Percentiles rank a stretch among this genome's conserved stretches.
Evolutionary conservation across 2,113 vertebrate species (phyloP).

Genomic region (Brachyistius frenatus): DNA sequence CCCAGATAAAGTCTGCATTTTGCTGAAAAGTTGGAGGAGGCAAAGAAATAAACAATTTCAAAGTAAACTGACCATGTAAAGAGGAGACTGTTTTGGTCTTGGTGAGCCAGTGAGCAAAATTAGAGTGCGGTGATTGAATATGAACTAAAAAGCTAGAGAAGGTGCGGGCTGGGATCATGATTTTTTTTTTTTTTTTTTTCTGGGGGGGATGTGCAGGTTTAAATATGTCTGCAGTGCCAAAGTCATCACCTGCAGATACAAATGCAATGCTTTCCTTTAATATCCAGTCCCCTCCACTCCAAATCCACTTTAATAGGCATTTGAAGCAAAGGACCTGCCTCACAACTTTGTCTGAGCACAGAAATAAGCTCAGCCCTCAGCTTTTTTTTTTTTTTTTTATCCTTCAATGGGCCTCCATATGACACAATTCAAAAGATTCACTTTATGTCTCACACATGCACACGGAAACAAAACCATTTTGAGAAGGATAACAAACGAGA

Average conservation of each 20-base stretch:
- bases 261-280: constrained; percentile 34
- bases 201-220: neutral
- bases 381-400: constrained; percentile 15
- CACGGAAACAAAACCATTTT: neutral
- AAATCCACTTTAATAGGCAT: constrained; percentile 52
- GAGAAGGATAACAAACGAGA: constrained; percentile 33
- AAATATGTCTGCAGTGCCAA: constrained; percentile 34
- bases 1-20: constrained; percentile 55
- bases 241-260: constrained; percentile 52
- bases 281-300: constrained; percentile 38
- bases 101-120: constrained; percentile 39
- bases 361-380: constrained; percentile 26
- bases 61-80: constrained; percentile 58
- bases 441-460: neutral
- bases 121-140: constrained; percentile 34
- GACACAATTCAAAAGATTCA: constrained; percentile 21
- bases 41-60: constrained; percentile 53
- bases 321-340: constrained; percentile 19
- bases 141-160: neutral
- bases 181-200: no score
- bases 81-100: constrained; percentile 22
- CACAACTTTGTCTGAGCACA: constrained; percentile 27
- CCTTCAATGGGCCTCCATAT: constrained; percentile 26
- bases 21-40: constrained; percentile 1
- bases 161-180: constrained; percentile 5